Conservation (phyloP, 2,797 vertebrate genomes). For the Aratinga solstitialis region DNA sequence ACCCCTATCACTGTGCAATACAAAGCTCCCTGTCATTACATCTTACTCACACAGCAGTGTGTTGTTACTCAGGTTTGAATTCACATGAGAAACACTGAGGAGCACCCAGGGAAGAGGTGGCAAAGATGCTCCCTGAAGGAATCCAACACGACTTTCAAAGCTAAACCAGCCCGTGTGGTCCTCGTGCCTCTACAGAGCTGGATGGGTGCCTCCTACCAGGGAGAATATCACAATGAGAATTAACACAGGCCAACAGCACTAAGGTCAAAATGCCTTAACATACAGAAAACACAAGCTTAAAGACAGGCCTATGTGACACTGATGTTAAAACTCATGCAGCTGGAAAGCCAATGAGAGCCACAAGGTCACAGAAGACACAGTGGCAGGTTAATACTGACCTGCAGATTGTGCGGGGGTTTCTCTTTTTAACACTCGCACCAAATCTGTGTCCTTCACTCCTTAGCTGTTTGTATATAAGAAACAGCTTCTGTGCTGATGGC, state of each 20-base stretch:
- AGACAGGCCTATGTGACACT: background rate
- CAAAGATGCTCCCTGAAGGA: background rate
- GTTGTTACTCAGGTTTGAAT: background rate
- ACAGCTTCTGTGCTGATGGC: background rate
- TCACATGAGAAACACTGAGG: background rate
- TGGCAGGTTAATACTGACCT: background rate
- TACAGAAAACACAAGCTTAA: background rate
- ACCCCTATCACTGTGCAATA: rapidly evolving
- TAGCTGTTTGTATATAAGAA: background rate
- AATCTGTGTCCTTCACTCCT: background rate
- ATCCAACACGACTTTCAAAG: background rate
- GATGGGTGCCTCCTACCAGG: background rate
- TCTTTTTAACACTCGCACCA: rapidly evolving
- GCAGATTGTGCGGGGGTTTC: background rate
- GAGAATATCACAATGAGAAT: background rate
- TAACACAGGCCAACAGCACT: background rate
- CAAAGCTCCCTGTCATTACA: background rate
- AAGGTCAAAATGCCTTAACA: background rate
- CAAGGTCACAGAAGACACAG: background rate
- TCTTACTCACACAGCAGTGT: background rate
- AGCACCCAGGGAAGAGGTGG: background rate
- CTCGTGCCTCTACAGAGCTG: background rate
- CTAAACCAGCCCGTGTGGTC: background rate
- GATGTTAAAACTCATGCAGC: background rate
- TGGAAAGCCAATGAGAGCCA: background rate